These are phyloP conservation scores for Trichopria drosophilae DNA, from an alignment of 2,888 invertebrate species.

Conservation along the genomic window DNA sequence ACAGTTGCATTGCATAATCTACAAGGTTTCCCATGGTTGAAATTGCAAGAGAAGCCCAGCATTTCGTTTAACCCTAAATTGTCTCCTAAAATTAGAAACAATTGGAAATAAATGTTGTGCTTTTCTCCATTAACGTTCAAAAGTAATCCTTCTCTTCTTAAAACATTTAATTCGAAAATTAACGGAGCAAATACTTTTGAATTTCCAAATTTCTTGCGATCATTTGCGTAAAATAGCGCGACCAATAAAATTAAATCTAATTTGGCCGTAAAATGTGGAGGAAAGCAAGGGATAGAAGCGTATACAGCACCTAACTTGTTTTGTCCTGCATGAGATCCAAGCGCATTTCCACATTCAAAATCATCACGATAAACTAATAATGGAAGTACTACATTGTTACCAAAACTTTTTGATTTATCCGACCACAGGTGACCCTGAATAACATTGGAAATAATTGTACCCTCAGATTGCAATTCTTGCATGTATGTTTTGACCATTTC, in stretches of 20 bases:
- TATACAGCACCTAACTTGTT: not conserved
- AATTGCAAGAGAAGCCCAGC: constrained; percentile 16
- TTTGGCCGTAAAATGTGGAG: constrained; percentile 3
- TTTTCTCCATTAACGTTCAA: constrained; percentile 3
- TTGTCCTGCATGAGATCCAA: not conserved
- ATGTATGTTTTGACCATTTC: not conserved
- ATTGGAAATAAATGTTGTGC: constrained; percentile 11
- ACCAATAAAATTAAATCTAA: constrained; percentile 15
- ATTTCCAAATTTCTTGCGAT: constrained; percentile 14
- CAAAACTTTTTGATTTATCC: not conserved
- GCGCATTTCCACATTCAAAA: not conserved
- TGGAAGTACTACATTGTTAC: not conserved
- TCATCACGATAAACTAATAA: not conserved
- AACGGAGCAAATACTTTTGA: constrained; percentile 3
- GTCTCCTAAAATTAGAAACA: constrained; percentile 16
- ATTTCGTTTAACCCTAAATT: too few relatives aligned
- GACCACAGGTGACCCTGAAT: not conserved
- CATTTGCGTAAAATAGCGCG: constrained; percentile 14
- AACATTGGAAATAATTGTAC: not conserved
- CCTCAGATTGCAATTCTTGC: not conserved
- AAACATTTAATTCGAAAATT: constrained; percentile 16
- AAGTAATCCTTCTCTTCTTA: constrained; percentile 9
- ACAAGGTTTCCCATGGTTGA: constrained; percentile 14
- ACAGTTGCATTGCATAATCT: constrained; percentile 13
- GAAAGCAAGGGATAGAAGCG: not conserved